phyloP scores from a whole-genome alignment of 1,140 invertebrate species.

The Calycopis cecrops region DNA sequence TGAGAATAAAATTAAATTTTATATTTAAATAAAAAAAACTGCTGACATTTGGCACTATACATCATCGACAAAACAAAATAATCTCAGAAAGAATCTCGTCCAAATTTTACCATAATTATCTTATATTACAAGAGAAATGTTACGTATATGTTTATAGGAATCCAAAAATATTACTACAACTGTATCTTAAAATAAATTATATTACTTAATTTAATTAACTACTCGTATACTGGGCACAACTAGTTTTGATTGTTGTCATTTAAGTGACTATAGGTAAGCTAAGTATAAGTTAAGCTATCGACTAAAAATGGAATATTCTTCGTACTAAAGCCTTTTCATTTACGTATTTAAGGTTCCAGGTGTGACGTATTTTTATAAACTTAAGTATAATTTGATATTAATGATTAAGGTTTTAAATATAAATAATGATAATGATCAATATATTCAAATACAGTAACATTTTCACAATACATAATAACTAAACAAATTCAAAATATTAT shows the following conservation, averaged over 20 bases:
- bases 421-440: no score
- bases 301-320: slow-evolving; percentile 73
- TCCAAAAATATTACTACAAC: slow-evolving; percentile 73
- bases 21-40: slow-evolving; percentile 23
- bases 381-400: slow-evolving; percentile 4
- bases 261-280: slow-evolving; percentile 70
- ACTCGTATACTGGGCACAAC: slow-evolving; percentile 75
- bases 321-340: slow-evolving; percentile 68
- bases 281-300: slow-evolving; percentile 72
- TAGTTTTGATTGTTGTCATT: slow-evolving; percentile 72
- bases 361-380: slow-evolving; percentile 34
- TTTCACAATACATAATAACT: no score
- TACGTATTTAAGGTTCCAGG: slow-evolving; percentile 63
- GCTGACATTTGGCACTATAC: slow-evolving; percentile 54
- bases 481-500: no score
- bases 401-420: no score
- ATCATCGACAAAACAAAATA: slow-evolving; percentile 34
- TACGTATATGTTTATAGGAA: slow-evolving; percentile 75
- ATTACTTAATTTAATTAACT: slow-evolving; percentile 67
- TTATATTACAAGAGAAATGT: slow-evolving; percentile 57
- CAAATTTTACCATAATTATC: slow-evolving; percentile 44
- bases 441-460: no score
- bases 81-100: slow-evolving; percentile 60
- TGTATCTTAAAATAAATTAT: slow-evolving; percentile 73
- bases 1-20: slow-evolving; percentile 24